Percentiles rank a stretch among this genome's conserved stretches.
Conservation (phyloP, 2,113 vertebrate species). For the Stictonetta naevosa region DNA sequence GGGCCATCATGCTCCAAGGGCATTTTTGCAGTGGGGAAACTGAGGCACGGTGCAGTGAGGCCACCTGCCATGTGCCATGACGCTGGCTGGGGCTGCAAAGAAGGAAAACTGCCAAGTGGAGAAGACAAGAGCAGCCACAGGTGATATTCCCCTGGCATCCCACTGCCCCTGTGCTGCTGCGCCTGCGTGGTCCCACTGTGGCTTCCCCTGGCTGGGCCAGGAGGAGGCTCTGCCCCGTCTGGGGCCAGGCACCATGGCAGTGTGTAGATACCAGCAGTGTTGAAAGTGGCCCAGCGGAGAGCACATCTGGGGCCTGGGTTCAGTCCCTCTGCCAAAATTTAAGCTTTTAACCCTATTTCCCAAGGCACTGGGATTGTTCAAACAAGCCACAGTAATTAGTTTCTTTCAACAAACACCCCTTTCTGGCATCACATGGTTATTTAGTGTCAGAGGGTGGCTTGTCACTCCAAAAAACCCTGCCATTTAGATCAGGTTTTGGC, state of each 20-base stretch:
- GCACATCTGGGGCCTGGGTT: conserved; percentile 40
- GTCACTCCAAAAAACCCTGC: background rate
- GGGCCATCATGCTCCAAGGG: accelerated
- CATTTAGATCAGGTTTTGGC: background rate
- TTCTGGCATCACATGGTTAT: background rate
- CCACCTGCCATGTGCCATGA: accelerated
- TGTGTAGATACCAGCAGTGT: background rate
- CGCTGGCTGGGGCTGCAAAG: accelerated
- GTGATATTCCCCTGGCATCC: accelerated
- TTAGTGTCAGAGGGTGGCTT: background rate
- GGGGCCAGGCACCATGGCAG: background rate
- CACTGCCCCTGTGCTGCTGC: background rate
- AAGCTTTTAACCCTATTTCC: conserved; percentile 43
- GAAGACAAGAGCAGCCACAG: background rate
- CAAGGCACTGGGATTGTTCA: conserved; percentile 30
- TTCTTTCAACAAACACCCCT: background rate
- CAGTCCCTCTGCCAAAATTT: background rate
- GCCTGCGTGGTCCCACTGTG: background rate
- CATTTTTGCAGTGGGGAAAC: background rate
- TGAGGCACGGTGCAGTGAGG: background rate
- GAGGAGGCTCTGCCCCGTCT: background rate
- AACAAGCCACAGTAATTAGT: conserved; percentile 53
- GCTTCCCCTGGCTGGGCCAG: background rate
- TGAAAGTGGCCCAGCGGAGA: conserved; percentile 5
- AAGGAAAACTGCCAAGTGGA: background rate